These are phyloP conservation scores for Gila robusta DNA, from an alignment of 2,797 vertebrate species.

Conservation along the genomic window DNA sequence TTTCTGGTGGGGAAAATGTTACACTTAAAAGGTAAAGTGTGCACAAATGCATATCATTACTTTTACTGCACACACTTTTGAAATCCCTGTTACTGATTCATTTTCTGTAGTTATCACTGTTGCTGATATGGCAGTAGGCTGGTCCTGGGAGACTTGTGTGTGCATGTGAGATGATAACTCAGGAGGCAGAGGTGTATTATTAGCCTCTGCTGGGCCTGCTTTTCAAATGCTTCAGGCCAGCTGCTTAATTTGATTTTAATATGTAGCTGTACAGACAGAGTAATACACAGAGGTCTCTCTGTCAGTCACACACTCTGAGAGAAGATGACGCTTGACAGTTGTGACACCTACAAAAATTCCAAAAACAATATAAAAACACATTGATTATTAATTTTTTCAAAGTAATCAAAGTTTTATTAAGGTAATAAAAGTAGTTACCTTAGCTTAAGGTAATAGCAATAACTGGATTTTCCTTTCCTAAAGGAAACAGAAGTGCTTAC, in stretches of 20 bases:
- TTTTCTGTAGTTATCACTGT: constrained; percentile 41
- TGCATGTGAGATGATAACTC: constrained; percentile 66
- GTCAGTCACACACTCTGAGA: constrained; percentile 54
- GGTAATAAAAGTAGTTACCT: background rate
- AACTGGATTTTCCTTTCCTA: background rate
- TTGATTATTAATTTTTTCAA: background rate
- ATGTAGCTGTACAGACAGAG: constrained; percentile 68
- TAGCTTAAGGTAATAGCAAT: too few species aligned
- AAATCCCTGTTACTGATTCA: constrained; percentile 33
- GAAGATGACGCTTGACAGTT: constrained; percentile 35
- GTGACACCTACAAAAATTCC: background rate
- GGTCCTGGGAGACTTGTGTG: constrained; percentile 40
- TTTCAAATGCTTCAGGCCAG: constrained; percentile 69
- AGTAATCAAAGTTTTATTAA: background rate
- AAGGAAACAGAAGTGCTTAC: background rate
- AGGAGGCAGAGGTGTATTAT: constrained; percentile 77
- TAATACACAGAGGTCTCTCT: constrained; percentile 68
- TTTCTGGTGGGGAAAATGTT: background rate
- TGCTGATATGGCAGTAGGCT: constrained; percentile 51
- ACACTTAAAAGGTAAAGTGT: background rate
- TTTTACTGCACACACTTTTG: constrained; percentile 10
- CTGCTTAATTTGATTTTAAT: constrained; percentile 75
- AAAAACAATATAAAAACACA: background rate
- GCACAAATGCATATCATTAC: constrained; percentile 18
- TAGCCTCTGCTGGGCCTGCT: constrained; percentile 75